Evolutionary conservation across 2,113 vertebrate species (phyloP), one percentile per base, ranked within the genome.

Genomic region (Pungitius pungitius): DNA sequence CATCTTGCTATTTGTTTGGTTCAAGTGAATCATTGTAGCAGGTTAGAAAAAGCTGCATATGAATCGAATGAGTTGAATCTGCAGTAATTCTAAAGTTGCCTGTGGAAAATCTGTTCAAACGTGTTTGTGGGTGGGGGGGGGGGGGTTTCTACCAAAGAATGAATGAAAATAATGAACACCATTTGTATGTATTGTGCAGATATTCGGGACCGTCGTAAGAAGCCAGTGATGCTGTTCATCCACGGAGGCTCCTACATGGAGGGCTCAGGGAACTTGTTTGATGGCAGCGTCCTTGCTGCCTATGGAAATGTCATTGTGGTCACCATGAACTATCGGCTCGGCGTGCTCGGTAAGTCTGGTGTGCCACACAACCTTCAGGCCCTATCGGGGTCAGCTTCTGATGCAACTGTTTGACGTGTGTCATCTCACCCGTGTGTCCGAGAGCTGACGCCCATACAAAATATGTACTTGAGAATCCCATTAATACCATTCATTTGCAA

Each of bases 231-330:
- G 96, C 92, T 97, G 54, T 97, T 96, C 87, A 94, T 97, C 66
- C 96, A 97, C 0, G 96, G 96, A 0, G 96, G 96, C 74, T 97
- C 96, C 51, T 97, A 95, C 89, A 97, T 97, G 96, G 96, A 97
- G 83, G 96, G 96, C 35, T 92, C 94, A 43, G 96, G 96, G 49
- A 97, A 97, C 89, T 95, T 97, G 96, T 97, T 97, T 12, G 96
- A 97, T n/a, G 95, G 95, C 77, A 96, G 96, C 2, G 93, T 97
- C 83, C 92, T 97, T 59, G 95, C 96, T 0, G 95, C 95, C 45
- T 96, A 96, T 4, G 96, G 96, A 89, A 97, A 96, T 15, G 96
- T 96, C 86, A 96, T 97, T 15, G 96, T 97, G 37, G 95, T 96
- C 87, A 97, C 96, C 55, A 95, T 97, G 92, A 97, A 97, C 94